A percentile compares a stretch with the other conserved stretches of the same genome.
phyloP scores from a whole-genome alignment of 2,888 invertebrate genomes.

The Aphodius granarius region DNA sequence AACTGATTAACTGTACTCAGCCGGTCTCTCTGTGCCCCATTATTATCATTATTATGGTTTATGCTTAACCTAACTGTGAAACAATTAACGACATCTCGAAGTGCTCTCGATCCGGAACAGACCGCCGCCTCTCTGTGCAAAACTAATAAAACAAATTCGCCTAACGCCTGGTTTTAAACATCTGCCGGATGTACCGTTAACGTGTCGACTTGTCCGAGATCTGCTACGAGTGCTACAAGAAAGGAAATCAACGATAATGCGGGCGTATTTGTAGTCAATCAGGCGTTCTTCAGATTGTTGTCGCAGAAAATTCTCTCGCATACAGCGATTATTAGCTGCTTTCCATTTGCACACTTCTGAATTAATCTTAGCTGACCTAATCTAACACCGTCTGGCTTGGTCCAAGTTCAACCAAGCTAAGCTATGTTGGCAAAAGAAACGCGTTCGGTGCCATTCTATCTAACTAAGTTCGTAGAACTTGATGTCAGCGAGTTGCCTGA shows the following conservation, averaged over 20 bases:
- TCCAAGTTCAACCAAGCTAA: no score
- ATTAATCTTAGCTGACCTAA: no score
- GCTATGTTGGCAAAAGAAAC: no score
- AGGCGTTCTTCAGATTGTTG: not conserved
- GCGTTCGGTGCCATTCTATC: no score
- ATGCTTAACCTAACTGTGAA: not conserved
- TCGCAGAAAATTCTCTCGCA: not conserved
- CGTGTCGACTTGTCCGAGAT: not conserved
- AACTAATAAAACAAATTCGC: not conserved
- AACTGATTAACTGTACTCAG: not conserved
- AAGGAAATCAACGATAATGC: not conserved
- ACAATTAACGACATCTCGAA: not conserved
- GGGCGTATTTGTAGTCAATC: not conserved
- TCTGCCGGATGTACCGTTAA: not conserved
- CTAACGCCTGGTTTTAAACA: not conserved
- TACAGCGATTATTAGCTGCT: not conserved
- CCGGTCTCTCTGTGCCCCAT: not conserved
- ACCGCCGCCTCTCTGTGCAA: not conserved
- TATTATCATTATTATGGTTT: not conserved
- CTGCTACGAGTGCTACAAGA: not conserved
- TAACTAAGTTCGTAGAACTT: no score
- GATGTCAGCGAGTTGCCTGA: no score
- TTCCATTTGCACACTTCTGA: no score
- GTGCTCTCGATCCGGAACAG: not conserved
- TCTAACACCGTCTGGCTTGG: no score